A percentile compares a stretch with the other conserved stretches of the same genome.
phyloP scores from a whole-genome alignment of 1,140 invertebrate species.

The Papilio polyxenes region DNA sequence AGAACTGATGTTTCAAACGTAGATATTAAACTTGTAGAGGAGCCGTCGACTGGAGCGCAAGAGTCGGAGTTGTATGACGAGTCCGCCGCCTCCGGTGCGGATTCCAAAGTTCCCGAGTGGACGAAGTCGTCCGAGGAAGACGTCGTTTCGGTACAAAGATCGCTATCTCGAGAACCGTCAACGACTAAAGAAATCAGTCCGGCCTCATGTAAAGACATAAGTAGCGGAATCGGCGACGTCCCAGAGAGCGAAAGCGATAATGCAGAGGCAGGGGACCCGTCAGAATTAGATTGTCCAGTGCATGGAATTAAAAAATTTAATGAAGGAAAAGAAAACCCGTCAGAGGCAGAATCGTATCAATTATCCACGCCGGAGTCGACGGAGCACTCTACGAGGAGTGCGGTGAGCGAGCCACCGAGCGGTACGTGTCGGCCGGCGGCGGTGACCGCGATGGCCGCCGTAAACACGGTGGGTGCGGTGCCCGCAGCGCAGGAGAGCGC shows the following conservation, averaged over 20 bases:
- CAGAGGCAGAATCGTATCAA: not conserved
- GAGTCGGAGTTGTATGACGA: constrained; percentile 47
- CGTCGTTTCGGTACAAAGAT: constrained; percentile 49
- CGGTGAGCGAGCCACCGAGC: constrained; percentile 4
- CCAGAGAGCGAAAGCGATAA: constrained; percentile 42
- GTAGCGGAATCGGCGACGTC: constrained; percentile 51
- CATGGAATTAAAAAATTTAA: constrained; percentile 5
- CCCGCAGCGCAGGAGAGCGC: constrained; percentile 65
- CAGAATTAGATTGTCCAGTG: constrained; percentile 14
- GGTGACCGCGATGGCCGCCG: constrained; percentile 38
- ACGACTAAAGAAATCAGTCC: constrained; percentile 55
- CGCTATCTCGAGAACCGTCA: constrained; percentile 63
- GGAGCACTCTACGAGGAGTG: not conserved
- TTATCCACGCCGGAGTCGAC: not conserved
- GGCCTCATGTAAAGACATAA: constrained; percentile 52
- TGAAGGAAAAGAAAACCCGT: not conserved
- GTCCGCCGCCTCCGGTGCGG: constrained; percentile 44
- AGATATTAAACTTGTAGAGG: constrained; percentile 40
- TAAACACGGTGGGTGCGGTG: constrained; percentile 32
- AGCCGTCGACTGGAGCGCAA: constrained; percentile 36
- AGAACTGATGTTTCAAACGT: constrained; percentile 39
- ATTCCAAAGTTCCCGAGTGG: constrained; percentile 49
- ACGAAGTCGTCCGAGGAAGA: constrained; percentile 53
- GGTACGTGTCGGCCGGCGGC: not conserved
- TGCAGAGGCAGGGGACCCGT: constrained; percentile 16